Conservation (phyloP, 2,797 vertebrate species). For the Hipposideros larvatus region DNA sequence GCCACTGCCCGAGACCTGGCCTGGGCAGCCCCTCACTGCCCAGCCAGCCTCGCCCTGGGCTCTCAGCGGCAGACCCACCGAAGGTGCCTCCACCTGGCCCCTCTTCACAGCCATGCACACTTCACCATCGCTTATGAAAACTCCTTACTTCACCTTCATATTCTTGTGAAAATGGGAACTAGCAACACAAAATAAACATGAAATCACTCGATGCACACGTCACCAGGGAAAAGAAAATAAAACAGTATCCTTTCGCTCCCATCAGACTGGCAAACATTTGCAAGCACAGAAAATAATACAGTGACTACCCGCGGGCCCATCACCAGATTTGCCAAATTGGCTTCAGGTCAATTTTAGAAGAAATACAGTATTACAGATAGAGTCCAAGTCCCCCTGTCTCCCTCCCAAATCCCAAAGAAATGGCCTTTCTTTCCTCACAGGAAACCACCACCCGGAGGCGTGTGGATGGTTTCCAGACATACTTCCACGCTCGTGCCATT, state of each 20-base stretch:
- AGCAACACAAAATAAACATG: background rate
- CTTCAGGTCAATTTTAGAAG: background rate
- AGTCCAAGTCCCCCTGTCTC: background rate
- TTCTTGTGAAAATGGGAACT: background rate
- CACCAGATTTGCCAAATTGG: background rate
- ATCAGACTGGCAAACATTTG: background rate
- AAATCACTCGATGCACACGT: background rate
- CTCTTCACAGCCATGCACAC: fast-evolving
- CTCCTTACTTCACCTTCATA: background rate
- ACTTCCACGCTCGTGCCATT: background rate
- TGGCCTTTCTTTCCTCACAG: background rate
- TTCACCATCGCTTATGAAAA: background rate
- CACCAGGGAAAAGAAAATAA: background rate
- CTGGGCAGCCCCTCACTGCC: too few relatives aligned
- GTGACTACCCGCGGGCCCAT: background rate
- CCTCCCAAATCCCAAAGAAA: background rate
- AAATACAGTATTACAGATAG: background rate
- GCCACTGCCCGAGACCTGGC: background rate
- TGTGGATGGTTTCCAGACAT: background rate
- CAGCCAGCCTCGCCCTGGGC: background rate
- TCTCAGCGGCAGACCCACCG: too few relatives aligned
- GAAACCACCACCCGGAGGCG: background rate
- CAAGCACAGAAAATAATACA: background rate
- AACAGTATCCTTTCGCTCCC: background rate
- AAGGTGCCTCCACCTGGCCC: background rate